Evolutionary conservation across 1,140 invertebrate species (phyloP).

Genomic region (Solenopsis invicta): DNA sequence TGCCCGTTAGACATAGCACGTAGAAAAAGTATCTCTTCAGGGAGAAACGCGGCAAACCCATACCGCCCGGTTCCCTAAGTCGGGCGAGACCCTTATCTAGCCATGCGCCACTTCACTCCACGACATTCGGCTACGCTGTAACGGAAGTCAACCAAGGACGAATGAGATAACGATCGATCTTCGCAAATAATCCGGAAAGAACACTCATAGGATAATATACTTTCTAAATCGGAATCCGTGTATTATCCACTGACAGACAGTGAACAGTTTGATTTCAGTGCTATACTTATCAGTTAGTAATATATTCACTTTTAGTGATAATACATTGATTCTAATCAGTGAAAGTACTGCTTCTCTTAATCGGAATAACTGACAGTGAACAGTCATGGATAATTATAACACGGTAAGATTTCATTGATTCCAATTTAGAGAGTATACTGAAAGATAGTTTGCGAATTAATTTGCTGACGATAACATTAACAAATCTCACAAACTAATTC

Average conservation of each 20-base stretch:
- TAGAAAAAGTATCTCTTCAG: conserved; percentile 87
- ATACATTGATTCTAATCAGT: too few species aligned
- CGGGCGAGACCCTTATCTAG: conserved; percentile 65
- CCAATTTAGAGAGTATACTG: not conserved
- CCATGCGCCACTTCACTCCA: conserved; percentile 48
- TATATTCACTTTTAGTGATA: too few species aligned
- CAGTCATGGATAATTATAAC: too few species aligned
- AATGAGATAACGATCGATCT: conserved; percentile 8
- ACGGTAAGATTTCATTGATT: too few species aligned
- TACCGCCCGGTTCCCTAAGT: conserved; percentile 78
- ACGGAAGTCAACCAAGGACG: not conserved
- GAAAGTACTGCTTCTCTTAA: too few species aligned
- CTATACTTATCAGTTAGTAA: too few species aligned
- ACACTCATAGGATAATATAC: not conserved
- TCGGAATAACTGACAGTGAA: too few species aligned
- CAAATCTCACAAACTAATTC: not conserved
- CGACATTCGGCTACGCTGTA: conserved; percentile 74
- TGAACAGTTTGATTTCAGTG: too few species aligned
- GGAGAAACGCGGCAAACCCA: conserved; percentile 86
- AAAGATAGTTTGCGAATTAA: not conserved
- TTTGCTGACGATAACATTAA: not conserved
- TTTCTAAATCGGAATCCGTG: too few species aligned
- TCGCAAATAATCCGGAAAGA: not conserved
- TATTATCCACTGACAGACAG: too few species aligned
- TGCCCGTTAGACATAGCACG: conserved; percentile 84